phyloP scores from a whole-genome alignment of 2,113 vertebrate genomes.

The Xenopus borealis region DNA sequence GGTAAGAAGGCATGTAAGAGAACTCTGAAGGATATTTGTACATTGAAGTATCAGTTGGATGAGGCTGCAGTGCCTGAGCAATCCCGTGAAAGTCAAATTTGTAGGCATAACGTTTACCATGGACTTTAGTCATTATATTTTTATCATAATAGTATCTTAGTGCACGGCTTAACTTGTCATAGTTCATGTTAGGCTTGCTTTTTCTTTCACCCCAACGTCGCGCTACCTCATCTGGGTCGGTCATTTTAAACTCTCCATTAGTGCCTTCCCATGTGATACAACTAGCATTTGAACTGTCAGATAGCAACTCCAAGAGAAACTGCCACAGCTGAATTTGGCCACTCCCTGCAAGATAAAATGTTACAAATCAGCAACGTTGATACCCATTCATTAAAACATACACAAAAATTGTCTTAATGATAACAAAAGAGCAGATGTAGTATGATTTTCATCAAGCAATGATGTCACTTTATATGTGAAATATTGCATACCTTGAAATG shows the following conservation, averaged over 20 bases:
- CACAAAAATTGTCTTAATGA: too few species aligned
- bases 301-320: slow-evolving; percentile 94
- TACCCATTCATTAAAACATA: too few species aligned
- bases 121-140: slow-evolving; percentile 99
- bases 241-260: slow-evolving; percentile 99
- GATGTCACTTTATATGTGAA: too few species aligned
- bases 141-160: slow-evolving; percentile 98
- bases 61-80: slow-evolving; percentile 94
- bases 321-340: slow-evolving; percentile 99
- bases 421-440: too few species aligned
- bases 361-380: too few species aligned
- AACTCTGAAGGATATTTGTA: slow-evolving; percentile 96
- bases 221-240: slow-evolving; percentile 95
- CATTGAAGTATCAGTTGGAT: slow-evolving; percentile 89
- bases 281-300: slow-evolving; percentile 89
- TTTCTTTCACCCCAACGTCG: slow-evolving; percentile 97
- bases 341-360: slow-evolving; percentile 71
- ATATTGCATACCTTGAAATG: too few species aligned
- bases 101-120: slow-evolving; percentile 97
- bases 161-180: slow-evolving; percentile 97
- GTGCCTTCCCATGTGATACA: slow-evolving; percentile 99
- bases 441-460: too few species aligned
- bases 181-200: slow-evolving; percentile 99
- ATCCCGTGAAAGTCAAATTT: slow-evolving; percentile 99
- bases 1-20: slow-evolving; percentile 92